Percentiles rank a stretch among this genome's conserved stretches.
Evolutionary conservation across 1,140 invertebrate species (phyloP).

Genomic region (Aphidius ervi): DNA sequence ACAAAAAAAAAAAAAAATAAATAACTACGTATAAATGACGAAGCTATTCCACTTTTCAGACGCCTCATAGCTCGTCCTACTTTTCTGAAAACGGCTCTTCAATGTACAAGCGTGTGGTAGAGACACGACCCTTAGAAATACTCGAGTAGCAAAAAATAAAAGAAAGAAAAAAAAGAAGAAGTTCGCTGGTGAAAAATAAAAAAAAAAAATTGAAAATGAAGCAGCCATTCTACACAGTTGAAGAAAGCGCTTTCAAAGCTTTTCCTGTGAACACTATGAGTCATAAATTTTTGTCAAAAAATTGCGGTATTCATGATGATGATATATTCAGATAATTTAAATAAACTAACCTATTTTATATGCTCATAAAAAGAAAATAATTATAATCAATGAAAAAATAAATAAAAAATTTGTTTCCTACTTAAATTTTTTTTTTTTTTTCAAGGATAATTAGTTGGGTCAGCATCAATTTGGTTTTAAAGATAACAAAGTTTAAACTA

Average conservation of each 20-base stretch:
- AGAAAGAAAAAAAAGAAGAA: conserved; percentile 12
- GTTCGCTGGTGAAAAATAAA: background rate
- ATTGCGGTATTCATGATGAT: too few species aligned
- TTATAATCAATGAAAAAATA: too few species aligned
- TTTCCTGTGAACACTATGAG: background rate
- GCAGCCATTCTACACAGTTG: too few species aligned
- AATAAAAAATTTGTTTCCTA: too few species aligned
- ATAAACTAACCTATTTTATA: too few species aligned
- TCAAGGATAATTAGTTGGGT: too few species aligned
- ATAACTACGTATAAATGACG: conserved; percentile 21
- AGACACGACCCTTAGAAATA: conserved; percentile 10
- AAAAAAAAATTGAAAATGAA: conserved; percentile 6
- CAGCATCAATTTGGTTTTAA: too few species aligned
- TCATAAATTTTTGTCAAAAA: conserved; percentile 3
- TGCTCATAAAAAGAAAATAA: too few species aligned
- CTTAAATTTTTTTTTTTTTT: too few species aligned
- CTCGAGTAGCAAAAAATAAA: conserved; percentile 1
- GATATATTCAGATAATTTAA: too few species aligned
- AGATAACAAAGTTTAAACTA: too few species aligned
- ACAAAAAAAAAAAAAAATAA: background rate
- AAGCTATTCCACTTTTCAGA: background rate
- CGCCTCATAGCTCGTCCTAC: conserved; percentile 4
- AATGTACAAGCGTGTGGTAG: conserved; percentile 1
- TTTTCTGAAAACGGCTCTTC: conserved; percentile 12
- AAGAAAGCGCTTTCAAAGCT: background rate